Evolutionary conservation across 2,888 invertebrate genomes (phyloP), one percentile per base, ranked within the genome.

Genomic region (Agrilus cyanescens): DNA sequence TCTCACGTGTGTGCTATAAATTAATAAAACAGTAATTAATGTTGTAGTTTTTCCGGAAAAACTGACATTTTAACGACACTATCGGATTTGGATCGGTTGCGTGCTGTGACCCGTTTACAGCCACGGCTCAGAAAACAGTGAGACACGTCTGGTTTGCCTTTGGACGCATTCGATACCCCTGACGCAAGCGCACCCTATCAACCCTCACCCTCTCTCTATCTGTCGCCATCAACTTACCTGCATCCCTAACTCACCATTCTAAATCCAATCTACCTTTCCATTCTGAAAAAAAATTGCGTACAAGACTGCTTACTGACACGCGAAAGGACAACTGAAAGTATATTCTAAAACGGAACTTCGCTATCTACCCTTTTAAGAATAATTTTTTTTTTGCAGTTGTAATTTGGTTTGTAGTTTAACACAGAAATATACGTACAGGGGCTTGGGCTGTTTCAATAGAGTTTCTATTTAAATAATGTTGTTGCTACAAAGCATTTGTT

Each of bases 251-350:
- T 53, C 51, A 52, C 63, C 69, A 71, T 68, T 68, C 67, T 67
- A 69, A 66, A 68, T 70, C 68, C 68, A 69, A 69, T 71, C 70
- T 70, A 69, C 63, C 69, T 65, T 64, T 68, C 70, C 68, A 67
- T 66, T 68, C 69, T 71, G 69, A 70, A 69, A 56, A 69, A 56
- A 59, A 65, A 25, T 65, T 63, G 64, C 63, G 59, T 52, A 52
- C 50, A 52, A 62, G 65, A 67, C 66, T 60, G 63, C 63, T 63
- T 62, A 64, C 61, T 58, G 59, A 59, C 56, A 58, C 64, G 66
- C 66, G 64, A 63, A 53, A 25, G 25, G 25, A 25, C 10, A 10
- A n/a, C 15, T 14, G 12, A 33, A 33, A 25, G 25, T 25, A 10
- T 8, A 25, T 25, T 25, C 10, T 25, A 25, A 25, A 25, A 25